phyloP scores from a whole-genome alignment of 2,797 vertebrate species.

The Etheostoma perlongum region DNA sequence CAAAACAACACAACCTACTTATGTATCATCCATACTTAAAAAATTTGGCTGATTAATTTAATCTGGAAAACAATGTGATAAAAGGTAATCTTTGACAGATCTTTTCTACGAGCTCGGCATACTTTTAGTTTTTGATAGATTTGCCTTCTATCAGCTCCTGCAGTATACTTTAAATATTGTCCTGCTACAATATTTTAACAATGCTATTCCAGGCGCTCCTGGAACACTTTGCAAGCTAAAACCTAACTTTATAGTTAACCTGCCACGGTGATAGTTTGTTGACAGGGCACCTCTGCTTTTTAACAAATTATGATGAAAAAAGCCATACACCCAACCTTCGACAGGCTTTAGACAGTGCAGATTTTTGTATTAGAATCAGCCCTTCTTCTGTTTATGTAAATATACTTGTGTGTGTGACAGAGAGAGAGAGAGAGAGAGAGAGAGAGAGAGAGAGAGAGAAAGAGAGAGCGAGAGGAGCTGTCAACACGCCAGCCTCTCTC shows the following conservation, averaged over 20 bases:
- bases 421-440: neutral
- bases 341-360: neutral
- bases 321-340: constrained; percentile 13
- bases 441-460: no score
- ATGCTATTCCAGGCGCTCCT: constrained; percentile 47
- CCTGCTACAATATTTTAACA: constrained; percentile 45
- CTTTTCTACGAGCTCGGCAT: constrained; percentile 9
- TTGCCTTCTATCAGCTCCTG: constrained; percentile 60
- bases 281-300: constrained; percentile 28
- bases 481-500: constrained; percentile 61
- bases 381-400: constrained; percentile 24
- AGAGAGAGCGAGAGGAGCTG: constrained; percentile 37
- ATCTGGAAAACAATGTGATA: constrained; percentile 40
- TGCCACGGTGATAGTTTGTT: constrained; percentile 45
- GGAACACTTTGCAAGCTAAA: constrained; percentile 47
- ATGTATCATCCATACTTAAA: constrained; percentile 24
- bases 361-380: constrained; percentile 20
- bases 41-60: constrained; percentile 34
- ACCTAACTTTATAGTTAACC: constrained; percentile 44
- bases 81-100: constrained; percentile 24
- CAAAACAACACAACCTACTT: neutral
- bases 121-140: constrained; percentile 58
- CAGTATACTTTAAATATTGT: constrained; percentile 43
- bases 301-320: constrained; percentile 20
- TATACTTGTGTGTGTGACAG: neutral